A percentile compares a stretch with the other conserved stretches of the same genome.
These are phyloP conservation scores for Pterobdella sp. DNA, from an alignment of 2,888 invertebrate species.

Conservation along the genomic window DNA sequence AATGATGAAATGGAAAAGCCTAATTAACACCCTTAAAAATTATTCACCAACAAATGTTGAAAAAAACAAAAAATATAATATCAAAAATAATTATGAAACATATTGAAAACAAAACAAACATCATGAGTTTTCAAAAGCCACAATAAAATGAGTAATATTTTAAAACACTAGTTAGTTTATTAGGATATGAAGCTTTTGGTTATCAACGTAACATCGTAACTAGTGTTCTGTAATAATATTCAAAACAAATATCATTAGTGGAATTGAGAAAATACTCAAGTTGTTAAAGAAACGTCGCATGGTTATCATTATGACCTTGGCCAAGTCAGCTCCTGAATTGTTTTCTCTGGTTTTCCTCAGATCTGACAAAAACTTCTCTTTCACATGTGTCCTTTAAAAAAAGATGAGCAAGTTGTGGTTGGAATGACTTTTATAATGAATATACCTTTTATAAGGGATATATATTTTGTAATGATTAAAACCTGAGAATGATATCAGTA, in stretches of 20 bases:
- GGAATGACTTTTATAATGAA: background rate
- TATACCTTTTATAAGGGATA: background rate
- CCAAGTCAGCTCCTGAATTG: constrained; percentile 66
- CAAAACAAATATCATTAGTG: background rate
- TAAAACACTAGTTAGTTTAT: too few species aligned
- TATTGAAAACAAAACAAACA: too few species aligned
- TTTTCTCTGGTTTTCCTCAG: constrained; percentile 82
- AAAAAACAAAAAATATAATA: too few species aligned
- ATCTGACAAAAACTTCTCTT: constrained; percentile 91
- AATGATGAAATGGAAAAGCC: too few species aligned
- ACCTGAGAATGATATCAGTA: background rate
- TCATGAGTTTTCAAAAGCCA: too few species aligned
- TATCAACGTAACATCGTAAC: too few species aligned
- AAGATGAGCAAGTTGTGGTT: background rate
- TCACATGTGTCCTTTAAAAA: constrained; percentile 52
- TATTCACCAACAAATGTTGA: too few species aligned
- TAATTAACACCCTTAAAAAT: too few species aligned
- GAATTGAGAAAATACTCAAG: background rate
- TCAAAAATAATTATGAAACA: too few species aligned
- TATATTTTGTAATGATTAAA: background rate
- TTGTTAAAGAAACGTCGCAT: background rate
- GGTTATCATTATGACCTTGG: constrained; percentile 50
- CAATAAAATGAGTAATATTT: too few species aligned
- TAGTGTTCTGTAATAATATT: background rate
- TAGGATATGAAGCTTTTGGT: too few species aligned